Conservation (phyloP, 2,888 invertebrate genomes). For the Gnatocerus cornutus region DNA sequence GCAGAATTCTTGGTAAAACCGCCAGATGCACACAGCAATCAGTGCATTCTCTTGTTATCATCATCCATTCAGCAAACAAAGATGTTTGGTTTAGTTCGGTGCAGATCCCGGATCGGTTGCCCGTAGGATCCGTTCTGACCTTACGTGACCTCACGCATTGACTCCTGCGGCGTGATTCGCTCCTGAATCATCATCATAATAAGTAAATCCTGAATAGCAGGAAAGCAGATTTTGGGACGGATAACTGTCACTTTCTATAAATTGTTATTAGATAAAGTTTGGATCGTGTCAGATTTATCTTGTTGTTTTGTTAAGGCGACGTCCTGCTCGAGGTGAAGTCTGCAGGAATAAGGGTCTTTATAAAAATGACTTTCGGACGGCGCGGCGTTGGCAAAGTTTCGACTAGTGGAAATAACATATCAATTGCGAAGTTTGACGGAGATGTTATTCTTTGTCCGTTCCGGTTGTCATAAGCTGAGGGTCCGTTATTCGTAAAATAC, state of each 20-base stretch:
- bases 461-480: constrained; percentile 14
- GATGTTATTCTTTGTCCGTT: constrained; percentile 6
- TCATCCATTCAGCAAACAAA: constrained; percentile 17
- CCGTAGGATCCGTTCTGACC: constrained; percentile 36
- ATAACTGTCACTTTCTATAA: constrained; percentile 43
- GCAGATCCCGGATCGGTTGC: not conserved
- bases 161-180: constrained; percentile 35
- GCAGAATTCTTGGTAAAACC: constrained; percentile 3
- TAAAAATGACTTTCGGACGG: constrained; percentile 14
- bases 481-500: not conserved
- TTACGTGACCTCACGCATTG: constrained; percentile 53
- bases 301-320: constrained; percentile 30
- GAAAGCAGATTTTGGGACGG: constrained; percentile 38
- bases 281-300: constrained; percentile 29
- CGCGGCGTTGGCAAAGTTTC: not conserved
- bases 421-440: constrained; percentile 14
- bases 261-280: constrained; percentile 46
- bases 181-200: constrained; percentile 46
- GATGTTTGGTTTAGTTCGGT: constrained; percentile 6
- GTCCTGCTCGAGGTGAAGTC: constrained; percentile 1
- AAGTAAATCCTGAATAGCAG: constrained; percentile 34
- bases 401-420: constrained; percentile 19
- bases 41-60: constrained; percentile 16
- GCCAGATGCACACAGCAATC: constrained; percentile 24
- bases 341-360: constrained; percentile 7